These are phyloP conservation scores for Eriosoma lanigerum DNA, from an alignment of 1,140 invertebrate genomes.

Conservation along the genomic window DNA sequence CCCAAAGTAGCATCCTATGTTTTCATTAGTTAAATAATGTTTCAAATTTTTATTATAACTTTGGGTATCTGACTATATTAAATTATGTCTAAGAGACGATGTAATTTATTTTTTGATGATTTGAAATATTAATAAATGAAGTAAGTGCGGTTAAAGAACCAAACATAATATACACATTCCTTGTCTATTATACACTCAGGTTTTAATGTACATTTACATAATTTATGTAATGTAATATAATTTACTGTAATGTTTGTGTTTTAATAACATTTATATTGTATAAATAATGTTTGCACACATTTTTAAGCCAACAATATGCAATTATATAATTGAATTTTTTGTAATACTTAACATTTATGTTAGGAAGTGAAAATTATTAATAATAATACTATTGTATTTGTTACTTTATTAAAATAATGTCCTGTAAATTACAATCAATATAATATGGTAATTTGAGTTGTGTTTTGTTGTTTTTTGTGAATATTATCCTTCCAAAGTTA, in stretches of 20 bases:
- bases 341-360: conserved; percentile 21
- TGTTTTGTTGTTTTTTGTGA: not conserved
- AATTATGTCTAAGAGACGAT: too few relatives aligned
- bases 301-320: not conserved
- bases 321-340: conserved; percentile 19
- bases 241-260: not conserved
- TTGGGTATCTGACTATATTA: too few relatives aligned
- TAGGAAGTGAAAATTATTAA: conserved; percentile 14
- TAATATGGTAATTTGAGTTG: conserved; percentile 4
- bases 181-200: not conserved
- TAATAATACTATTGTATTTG: not conserved
- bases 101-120: too few relatives aligned
- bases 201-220: not conserved
- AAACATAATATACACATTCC: not conserved
- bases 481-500: not conserved
- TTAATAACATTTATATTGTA: not conserved
- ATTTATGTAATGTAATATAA: not conserved
- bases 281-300: not conserved
- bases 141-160: not conserved
- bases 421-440: not conserved
- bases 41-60: too few relatives aligned
- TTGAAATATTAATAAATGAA: not conserved
- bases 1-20: not conserved
- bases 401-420: not conserved
- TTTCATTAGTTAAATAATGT: not conserved